Evolutionary conservation across 2,888 invertebrate species (phyloP), one percentile per base, ranked within the genome.

Genomic region (Meandrusa payeni): DNA sequence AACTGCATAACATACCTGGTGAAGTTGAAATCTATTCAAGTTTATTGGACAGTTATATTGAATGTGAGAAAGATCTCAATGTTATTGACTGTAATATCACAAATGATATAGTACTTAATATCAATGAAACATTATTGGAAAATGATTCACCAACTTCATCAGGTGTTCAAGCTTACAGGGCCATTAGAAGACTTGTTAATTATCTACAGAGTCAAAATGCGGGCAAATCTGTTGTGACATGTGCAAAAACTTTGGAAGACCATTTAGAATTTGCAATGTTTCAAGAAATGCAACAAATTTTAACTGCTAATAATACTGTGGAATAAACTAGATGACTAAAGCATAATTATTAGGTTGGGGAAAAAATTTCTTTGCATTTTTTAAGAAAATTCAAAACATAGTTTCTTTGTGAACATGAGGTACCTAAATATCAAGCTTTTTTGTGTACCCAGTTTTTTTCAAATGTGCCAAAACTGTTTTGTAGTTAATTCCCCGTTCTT

Each of bases 181-280:
- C 70, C 20, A 65, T 68, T 47, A 66, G 64, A 49, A 62, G 68
- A 41, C 55, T 70, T 11, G 47, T 65, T 10, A 57, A 58, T 4
- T 69, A 69, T 41, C 37, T 69, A 24, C 65, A 70, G 49, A 57
- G 63, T 10, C 59, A 66, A 33, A 47, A 47, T 46, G 62, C 63
- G 12, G 51, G 52, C 9, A 46, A 29, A 15, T 40, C 57, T 23
- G 45, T 59, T n/a, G 48, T 66, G 10, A 55, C 59, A 39, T 57
- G 61, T 55, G 64, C 65, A 29, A 65, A 61, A 50, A 46, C 47
- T 38, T 52, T 69, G 39, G 68, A 71, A 57, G 59, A 69, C 47
- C 57, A 67, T 31, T 41, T 64, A 41, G 66, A 69, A 48, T 61
- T 59, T 55, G 59, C 57, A 27, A 61, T 60, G 15, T 51, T 68